Evolutionary conservation across 2,797 vertebrate genomes (phyloP).

Genomic region (Bovichtus variegatus): DNA sequence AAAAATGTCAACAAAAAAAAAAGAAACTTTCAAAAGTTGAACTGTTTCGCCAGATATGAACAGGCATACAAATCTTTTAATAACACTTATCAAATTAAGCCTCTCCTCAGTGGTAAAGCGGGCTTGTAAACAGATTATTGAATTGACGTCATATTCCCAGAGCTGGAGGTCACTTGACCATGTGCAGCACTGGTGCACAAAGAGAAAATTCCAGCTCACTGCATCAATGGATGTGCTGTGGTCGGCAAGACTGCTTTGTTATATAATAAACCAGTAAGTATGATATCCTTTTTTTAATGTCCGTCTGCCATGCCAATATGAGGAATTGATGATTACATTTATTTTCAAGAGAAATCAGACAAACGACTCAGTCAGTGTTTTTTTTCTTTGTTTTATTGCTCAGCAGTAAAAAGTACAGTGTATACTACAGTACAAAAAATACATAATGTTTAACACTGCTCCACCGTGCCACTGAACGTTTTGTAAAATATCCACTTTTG

Average conservation of each 20-base stretch:
- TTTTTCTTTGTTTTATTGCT: slow-evolving; percentile 86
- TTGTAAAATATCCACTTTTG: slow-evolving; percentile 78
- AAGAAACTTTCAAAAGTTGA: background rate
- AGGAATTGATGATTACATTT: background rate
- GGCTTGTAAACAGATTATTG: slow-evolving; percentile 57
- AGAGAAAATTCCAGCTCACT: slow-evolving; percentile 67
- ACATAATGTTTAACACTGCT: slow-evolving; percentile 83
- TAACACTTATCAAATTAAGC: slow-evolving; percentile 19
- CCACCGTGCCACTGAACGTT: slow-evolving; percentile 75
- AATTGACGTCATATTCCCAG: slow-evolving; percentile 37
- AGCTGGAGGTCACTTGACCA: slow-evolving; percentile 47
- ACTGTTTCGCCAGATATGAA: slow-evolving; percentile 2
- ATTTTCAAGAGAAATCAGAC: slow-evolving; percentile 16
- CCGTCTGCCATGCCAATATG: background rate
- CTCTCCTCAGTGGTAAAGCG: slow-evolving; percentile 22
- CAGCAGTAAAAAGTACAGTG: slow-evolving; percentile 90
- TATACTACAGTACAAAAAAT: slow-evolving; percentile 88
- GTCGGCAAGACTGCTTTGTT: slow-evolving; percentile 60
- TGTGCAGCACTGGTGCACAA: slow-evolving; percentile 56
- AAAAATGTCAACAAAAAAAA: background rate
- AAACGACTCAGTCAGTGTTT: slow-evolving; percentile 29
- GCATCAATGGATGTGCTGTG: slow-evolving; percentile 69
- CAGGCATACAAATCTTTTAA: background rate
- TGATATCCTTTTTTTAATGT: background rate
- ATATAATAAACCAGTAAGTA: slow-evolving; percentile 10